phyloP scores from a whole-genome alignment of 2,888 invertebrate species.

The Drosophila prostipennis region DNA sequence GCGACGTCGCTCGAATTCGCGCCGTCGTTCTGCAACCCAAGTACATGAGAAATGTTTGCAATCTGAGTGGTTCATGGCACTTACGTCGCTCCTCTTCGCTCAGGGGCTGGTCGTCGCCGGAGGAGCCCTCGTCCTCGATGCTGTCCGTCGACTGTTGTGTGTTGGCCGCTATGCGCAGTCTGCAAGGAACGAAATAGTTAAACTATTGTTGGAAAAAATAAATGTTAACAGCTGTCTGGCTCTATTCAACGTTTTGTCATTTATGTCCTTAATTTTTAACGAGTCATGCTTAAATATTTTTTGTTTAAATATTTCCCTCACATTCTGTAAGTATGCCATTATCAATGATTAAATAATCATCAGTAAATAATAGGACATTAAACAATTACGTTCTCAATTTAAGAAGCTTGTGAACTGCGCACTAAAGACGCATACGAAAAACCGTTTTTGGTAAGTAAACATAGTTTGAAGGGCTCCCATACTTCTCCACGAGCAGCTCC shows the following conservation, averaged over 20 bases:
- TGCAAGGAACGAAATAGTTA: constrained; percentile 38
- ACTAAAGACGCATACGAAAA: background rate
- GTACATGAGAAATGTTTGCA: background rate
- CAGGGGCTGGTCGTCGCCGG: constrained; percentile 87
- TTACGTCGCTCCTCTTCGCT: constrained; percentile 87
- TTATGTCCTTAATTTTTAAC: background rate
- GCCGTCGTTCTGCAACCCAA: constrained; percentile 86
- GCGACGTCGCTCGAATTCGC: constrained; percentile 95
- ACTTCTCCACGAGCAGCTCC: constrained; percentile 91
- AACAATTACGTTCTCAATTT: background rate
- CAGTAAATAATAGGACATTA: background rate
- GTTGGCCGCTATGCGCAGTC: constrained; percentile 82
- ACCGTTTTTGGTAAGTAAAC: background rate
- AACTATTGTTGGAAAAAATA: too few species aligned
- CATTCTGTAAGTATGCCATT: background rate
- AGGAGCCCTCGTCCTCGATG: constrained; percentile 85
- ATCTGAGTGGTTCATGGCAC: constrained; percentile 2
- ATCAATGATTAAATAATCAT: background rate
- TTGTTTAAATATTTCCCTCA: background rate
- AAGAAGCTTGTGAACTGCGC: background rate
- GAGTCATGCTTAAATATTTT: too few species aligned
- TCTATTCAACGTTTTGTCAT: too few species aligned
- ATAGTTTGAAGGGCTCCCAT: constrained; percentile 31
- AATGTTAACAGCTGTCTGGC: too few species aligned
- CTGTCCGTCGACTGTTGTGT: constrained; percentile 83